phyloP scores from a whole-genome alignment of 2,888 invertebrate species.

The Archips xylosteana region DNA sequence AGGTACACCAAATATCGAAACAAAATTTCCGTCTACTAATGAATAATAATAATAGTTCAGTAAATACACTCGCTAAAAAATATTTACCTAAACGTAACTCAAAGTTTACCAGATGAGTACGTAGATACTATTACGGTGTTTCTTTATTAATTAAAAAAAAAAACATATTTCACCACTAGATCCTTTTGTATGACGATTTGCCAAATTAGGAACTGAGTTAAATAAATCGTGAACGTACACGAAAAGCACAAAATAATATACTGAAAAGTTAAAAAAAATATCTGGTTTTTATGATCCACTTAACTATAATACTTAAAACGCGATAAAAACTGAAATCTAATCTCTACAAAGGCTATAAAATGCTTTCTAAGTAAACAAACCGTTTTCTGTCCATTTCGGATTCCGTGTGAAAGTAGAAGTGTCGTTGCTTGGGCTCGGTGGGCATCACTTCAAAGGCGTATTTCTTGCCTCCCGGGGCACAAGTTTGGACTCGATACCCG shows the following conservation, averaged over 20 bases:
- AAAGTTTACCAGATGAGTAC: no score
- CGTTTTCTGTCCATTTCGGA: constrained; percentile 97
- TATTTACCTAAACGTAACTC: no score
- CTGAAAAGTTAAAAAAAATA: background rate
- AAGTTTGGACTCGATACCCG: constrained; percentile 95
- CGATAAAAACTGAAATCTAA: constrained; percentile 32
- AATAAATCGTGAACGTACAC: background rate
- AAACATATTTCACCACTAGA: no score
- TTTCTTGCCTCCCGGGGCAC: constrained; percentile 94
- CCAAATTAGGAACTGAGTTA: no score
- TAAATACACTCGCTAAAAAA: no score
- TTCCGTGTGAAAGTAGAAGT: constrained; percentile 97
- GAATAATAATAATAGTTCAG: no score
- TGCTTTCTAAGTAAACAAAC: constrained; percentile 72
- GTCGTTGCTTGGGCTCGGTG: constrained; percentile 93
- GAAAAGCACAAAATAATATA: background rate
- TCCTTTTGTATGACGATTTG: no score
- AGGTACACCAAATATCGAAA: no score
- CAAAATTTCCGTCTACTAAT: no score
- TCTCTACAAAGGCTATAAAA: constrained; percentile 19
- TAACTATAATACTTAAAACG: constrained; percentile 15
- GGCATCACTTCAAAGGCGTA: constrained; percentile 96
- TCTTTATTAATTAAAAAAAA: no score
- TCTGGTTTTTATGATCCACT: constrained; percentile 29
- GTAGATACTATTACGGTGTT: no score